Evolutionary conservation across 2,888 invertebrate genomes (phyloP).

Genomic region (Odontocolon sp.): DNA sequence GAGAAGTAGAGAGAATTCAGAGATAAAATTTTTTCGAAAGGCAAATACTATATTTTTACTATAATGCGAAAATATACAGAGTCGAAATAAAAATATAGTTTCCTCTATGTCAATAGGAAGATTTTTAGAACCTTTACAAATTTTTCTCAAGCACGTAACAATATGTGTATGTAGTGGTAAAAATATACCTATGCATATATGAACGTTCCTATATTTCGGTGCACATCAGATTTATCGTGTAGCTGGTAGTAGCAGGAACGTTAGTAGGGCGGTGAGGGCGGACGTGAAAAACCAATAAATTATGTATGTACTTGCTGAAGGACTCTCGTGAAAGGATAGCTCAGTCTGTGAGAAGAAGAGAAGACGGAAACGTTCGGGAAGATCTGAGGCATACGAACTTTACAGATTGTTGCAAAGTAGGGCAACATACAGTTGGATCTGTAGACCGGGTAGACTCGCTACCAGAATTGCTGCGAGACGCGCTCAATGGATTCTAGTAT

Average conservation of each 20-base stretch:
- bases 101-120: too few relatives aligned
- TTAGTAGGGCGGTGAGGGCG: background rate
- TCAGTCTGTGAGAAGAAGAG: background rate
- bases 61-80: background rate
- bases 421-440: constrained; percentile 1
- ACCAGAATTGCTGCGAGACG: constrained; percentile 6
- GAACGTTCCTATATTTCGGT: background rate
- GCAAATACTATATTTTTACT: background rate
- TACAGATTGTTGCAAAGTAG: constrained; percentile 35
- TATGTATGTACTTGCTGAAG: constrained; percentile 23
- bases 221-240: background rate
- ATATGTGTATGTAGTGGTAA: too few relatives aligned
- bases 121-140: too few relatives aligned
- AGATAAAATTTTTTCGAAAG: background rate
- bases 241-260: background rate
- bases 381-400: constrained; percentile 22
- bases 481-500: constrained; percentile 26
- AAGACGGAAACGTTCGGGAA: constrained; percentile 19
- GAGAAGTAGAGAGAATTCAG: background rate
- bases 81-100: background rate
- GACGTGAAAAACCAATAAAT: constrained; percentile 42
- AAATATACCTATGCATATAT: too few relatives aligned
- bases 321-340: background rate
- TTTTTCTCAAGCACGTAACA: too few relatives aligned
- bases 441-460: background rate